Percentiles rank a stretch among this genome's conserved stretches.
phyloP scores from a whole-genome alignment of 2,797 vertebrate species.

The Dendrocincla tyrannina region DNA sequence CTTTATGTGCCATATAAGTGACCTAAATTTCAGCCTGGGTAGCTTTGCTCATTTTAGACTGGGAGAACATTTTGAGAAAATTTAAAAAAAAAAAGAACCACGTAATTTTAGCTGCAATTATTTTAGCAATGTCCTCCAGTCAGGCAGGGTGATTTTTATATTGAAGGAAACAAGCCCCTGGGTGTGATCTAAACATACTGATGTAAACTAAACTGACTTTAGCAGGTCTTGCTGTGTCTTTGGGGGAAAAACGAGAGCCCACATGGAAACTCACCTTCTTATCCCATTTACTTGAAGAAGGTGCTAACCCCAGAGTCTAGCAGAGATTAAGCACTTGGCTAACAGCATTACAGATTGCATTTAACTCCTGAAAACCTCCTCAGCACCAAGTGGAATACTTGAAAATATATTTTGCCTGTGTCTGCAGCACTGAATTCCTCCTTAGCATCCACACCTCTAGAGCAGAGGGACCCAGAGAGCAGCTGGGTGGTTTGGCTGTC shows the following conservation, averaged over 20 bases:
- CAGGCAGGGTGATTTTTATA: not conserved
- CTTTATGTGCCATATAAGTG: not conserved
- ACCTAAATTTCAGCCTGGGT: not conserved
- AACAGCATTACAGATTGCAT: not conserved
- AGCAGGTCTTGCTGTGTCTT: not conserved
- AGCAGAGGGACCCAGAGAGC: not conserved
- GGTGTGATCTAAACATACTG: not conserved
- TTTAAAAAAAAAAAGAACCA: fast-evolving
- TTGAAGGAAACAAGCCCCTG: not conserved
- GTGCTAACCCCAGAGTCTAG: slow-evolving; percentile 10
- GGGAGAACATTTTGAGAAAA: not conserved
- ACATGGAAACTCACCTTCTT: not conserved
- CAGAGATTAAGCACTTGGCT: slow-evolving; percentile 20
- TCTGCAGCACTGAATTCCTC: not conserved
- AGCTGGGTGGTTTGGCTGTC: not conserved
- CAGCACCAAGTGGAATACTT: not conserved
- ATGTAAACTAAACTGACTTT: slow-evolving; percentile 21
- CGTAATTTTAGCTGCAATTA: not conserved
- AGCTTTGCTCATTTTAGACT: not conserved
- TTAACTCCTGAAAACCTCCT: not conserved
- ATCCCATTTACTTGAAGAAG: not conserved
- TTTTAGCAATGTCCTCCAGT: not conserved
- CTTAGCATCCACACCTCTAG: fast-evolving
- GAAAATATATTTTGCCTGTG: not conserved
- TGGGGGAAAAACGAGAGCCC: not conserved